Percentiles rank a stretch among this genome's conserved stretches.
Evolutionary conservation across 2,113 vertebrate species (phyloP).

Genomic region (Caranx ignobilis): DNA sequence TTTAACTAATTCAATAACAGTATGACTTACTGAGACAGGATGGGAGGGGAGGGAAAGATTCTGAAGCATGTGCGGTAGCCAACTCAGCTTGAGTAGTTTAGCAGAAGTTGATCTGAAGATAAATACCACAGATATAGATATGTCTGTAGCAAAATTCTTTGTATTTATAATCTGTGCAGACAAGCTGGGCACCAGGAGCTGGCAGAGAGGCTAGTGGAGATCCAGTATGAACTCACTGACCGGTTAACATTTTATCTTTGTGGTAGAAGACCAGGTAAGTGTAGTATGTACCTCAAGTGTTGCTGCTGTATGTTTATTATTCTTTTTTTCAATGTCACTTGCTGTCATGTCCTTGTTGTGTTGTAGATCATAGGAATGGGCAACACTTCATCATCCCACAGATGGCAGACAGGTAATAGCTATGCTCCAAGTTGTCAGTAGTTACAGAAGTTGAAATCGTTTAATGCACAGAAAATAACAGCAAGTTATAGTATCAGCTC

Average conservation of each 20-base stretch:
- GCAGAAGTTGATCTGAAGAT: neutral
- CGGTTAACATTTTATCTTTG: conserved; percentile 97
- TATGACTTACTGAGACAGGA: neutral
- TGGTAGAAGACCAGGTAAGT: conserved; percentile 94
- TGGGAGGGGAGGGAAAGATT: conserved; percentile 16
- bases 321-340: neutral
- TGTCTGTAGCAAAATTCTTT: conserved; percentile 17
- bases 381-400: conserved; percentile 99
- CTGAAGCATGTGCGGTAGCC: neutral
- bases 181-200: conserved; percentile 96
- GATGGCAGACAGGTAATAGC: conserved; percentile 96
- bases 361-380: conserved; percentile 95
- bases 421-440: conserved; percentile 1
- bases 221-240: conserved; percentile 98
- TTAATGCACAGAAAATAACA: conserved; percentile 4
- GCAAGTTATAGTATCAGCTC: neutral
- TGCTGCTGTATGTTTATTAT: neutral
- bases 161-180: conserved; percentile 77
- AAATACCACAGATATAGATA: neutral
- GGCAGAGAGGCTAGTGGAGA: conserved; percentile 94
- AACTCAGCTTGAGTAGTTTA: conserved; percentile 3
- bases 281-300: neutral
- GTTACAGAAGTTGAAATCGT: conserved; percentile 3
- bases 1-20: conserved; percentile 40
- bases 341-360: conserved; percentile 1